phyloP scores from a whole-genome alignment of 1,140 invertebrate species.

The Pseudoatta argentina region DNA sequence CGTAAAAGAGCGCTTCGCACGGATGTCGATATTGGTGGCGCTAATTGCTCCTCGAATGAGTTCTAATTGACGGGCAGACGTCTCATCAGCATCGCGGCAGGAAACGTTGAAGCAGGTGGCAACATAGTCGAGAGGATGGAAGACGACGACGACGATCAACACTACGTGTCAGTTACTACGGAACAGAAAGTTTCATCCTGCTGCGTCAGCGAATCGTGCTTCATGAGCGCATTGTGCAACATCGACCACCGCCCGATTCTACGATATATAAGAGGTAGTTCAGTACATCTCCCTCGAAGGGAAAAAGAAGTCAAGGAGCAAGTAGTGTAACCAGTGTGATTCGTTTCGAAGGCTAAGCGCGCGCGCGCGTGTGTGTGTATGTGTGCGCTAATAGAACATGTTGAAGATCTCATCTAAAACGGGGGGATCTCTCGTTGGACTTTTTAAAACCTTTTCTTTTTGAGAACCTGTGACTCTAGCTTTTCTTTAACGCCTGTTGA shows the following conservation, averaged over 20 bases:
- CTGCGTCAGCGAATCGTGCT: conserved; percentile 71
- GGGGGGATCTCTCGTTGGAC: neutral
- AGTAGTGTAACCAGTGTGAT: conserved; percentile 5
- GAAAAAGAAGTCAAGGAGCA: neutral
- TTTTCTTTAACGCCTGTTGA: conserved; percentile 12
- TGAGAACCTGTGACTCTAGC: neutral
- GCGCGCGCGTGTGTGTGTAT: no score
- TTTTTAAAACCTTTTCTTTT: neutral
- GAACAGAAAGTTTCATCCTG: conserved; percentile 51
- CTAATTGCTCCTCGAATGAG: conserved; percentile 72
- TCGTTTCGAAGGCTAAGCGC: neutral
- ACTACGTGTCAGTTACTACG: conserved; percentile 51
- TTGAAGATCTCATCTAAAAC: neutral
- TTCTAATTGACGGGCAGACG: conserved; percentile 73
- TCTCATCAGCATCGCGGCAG: conserved; percentile 69
- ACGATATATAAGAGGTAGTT: conserved; percentile 18
- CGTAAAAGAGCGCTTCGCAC: conserved; percentile 27
- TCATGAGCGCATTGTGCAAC: conserved; percentile 51
- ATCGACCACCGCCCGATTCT: conserved; percentile 40
- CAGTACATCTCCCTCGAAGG: conserved; percentile 9
- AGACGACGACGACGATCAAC: conserved; percentile 24
- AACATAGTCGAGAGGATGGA: neutral
- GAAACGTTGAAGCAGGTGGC: conserved; percentile 58
- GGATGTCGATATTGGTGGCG: conserved; percentile 53
- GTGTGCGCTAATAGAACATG: neutral